phyloP scores from a whole-genome alignment of 2,797 vertebrate genomes.

The Pantherophis vulpinus region DNA sequence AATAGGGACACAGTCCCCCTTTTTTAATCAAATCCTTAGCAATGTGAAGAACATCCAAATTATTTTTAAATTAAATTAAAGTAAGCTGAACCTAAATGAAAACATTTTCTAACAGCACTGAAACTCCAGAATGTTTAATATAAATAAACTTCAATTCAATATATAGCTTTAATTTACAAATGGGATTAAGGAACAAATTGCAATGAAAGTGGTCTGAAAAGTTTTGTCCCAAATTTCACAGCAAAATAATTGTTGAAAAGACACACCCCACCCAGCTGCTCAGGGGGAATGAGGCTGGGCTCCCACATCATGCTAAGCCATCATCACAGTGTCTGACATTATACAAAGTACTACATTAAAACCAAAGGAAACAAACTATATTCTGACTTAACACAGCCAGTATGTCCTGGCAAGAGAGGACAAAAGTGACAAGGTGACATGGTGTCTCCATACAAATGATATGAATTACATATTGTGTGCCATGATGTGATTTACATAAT shows the following conservation, averaged over 20 bases:
- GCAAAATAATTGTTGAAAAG: neutral
- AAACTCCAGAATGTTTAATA: neutral
- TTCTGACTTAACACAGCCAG: neutral
- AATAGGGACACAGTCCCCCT: neutral
- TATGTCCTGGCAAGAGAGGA: neutral
- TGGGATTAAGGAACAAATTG: neutral
- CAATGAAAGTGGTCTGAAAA: neutral
- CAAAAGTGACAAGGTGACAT: neutral
- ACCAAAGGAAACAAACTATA: neutral
- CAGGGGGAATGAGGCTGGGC: neutral
- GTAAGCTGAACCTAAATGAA: neutral
- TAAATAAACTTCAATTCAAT: neutral
- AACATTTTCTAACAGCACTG: neutral
- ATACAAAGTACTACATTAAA: neutral
- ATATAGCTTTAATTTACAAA: neutral
- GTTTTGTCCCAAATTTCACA: neutral
- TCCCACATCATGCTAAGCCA: neutral
- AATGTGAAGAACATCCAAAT: neutral
- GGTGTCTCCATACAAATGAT: neutral
- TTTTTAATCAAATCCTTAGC: neutral
- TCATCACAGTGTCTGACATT: neutral
- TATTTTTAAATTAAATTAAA: neutral
- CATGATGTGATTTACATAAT: neutral
- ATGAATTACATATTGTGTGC: neutral
- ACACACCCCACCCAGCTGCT: neutral